Evolutionary conservation across 2,113 vertebrate species (phyloP).

Genomic region (Phocoena sinus): DNA sequence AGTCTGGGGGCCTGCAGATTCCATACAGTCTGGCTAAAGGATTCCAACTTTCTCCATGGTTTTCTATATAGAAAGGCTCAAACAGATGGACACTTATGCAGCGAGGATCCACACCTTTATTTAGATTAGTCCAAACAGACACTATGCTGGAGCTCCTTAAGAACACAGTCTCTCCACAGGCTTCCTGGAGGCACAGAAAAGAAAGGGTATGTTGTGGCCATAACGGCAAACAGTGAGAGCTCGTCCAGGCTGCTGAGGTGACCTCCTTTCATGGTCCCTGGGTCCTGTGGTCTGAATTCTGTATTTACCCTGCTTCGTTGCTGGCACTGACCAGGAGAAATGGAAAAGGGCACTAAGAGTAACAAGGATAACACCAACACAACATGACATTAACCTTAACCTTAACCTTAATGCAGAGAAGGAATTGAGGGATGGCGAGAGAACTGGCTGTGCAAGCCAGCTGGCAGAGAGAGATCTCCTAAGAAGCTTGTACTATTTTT

Average conservation of each 20-base stretch:
- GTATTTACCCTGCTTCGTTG: not conserved
- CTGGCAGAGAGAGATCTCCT: conserved; percentile 10
- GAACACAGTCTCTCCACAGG: not conserved
- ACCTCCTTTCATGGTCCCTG: not conserved
- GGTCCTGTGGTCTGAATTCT: not conserved
- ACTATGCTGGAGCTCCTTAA: not conserved
- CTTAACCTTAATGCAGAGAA: not conserved
- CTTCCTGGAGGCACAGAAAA: conserved; percentile 38
- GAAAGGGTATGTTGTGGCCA: not conserved
- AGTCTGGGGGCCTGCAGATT: not conserved
- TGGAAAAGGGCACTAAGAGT: not conserved
- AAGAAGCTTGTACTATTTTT: not conserved
- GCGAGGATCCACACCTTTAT: conserved; percentile 52
- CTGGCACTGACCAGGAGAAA: not conserved
- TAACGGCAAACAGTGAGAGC: not conserved
- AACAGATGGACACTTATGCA: not conserved
- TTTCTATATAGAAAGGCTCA: not conserved
- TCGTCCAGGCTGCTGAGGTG: not conserved
- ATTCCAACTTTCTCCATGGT: not conserved
- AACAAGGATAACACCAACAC: not conserved
- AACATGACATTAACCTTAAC: not conserved
- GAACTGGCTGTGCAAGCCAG: not conserved
- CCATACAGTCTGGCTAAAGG: not conserved
- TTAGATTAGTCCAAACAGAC: conserved; percentile 7
- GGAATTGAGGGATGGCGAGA: not conserved